These are phyloP conservation scores for Hipparchia semele DNA, from an alignment of 2,888 invertebrate genomes.

Conservation along the genomic window DNA sequence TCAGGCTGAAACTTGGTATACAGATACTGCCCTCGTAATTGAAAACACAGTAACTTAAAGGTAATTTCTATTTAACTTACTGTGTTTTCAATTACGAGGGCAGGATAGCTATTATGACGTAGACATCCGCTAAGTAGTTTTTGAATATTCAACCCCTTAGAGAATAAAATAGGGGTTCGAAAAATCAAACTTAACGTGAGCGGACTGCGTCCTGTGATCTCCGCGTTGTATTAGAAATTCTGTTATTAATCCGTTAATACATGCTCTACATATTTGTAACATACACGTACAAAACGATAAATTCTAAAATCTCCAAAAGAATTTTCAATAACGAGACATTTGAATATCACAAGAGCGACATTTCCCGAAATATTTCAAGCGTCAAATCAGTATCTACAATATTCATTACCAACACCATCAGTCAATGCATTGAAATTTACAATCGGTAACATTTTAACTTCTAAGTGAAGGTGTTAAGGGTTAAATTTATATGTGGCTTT, in stretches of 20 bases:
- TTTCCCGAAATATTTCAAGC: conserved; percentile 42
- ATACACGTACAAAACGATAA: neutral
- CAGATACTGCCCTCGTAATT: no score
- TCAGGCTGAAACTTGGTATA: no score
- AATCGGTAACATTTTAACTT: conserved; percentile 12
- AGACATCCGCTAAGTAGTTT: no score
- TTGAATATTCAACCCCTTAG: no score
- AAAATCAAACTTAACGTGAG: no score
- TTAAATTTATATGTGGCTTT: conserved; percentile 22
- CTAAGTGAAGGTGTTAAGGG: conserved; percentile 15
- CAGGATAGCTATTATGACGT: no score
- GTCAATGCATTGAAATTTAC: conserved; percentile 22
- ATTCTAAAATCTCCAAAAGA: neutral
- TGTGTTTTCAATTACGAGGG: no score
- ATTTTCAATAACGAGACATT: neutral
- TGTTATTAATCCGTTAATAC: neutral
- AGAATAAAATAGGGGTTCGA: no score
- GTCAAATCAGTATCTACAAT: conserved; percentile 39
- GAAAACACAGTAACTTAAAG: no score
- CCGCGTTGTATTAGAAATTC: neutral
- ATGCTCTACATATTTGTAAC: no score
- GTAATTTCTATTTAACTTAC: no score
- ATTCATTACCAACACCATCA: conserved; percentile 29
- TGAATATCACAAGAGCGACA: conserved; percentile 40
- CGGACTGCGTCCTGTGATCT: no score